Evolutionary conservation across 2,888 invertebrate genomes (phyloP).

Genomic region (Phortica magna): DNA sequence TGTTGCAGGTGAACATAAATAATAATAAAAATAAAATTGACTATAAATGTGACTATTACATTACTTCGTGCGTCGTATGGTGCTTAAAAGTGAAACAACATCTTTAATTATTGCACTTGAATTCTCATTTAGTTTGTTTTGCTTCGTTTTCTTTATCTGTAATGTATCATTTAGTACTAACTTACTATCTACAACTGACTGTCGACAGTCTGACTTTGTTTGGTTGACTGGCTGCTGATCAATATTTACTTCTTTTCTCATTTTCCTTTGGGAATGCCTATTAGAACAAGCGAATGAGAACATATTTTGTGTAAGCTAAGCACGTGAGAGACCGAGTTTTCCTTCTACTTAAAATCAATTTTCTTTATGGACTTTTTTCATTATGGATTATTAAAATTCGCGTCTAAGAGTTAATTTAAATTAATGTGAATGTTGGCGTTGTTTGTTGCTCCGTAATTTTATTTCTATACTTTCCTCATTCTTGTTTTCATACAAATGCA

Average conservation of each 20-base stretch:
- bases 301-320: slow-evolving; percentile 46
- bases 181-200: slow-evolving; percentile 39
- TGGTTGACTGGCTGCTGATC: slow-evolving; percentile 52
- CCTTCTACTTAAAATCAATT: neutral
- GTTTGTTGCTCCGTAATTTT: slow-evolving; percentile 25
- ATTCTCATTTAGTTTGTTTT: slow-evolving; percentile 57
- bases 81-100: neutral
- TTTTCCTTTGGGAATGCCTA: slow-evolving; percentile 3
- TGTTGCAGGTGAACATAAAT: neutral
- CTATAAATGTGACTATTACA: neutral
- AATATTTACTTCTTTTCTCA: slow-evolving; percentile 4
- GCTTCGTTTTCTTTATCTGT: slow-evolving; percentile 30
- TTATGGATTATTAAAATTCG: slow-evolving; percentile 1
- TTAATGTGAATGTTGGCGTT: slow-evolving; percentile 66
- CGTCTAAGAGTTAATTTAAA: slow-evolving; percentile 54
- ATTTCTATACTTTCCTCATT: slow-evolving; percentile 16
- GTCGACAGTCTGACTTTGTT: slow-evolving; percentile 43
- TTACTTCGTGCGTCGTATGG: neutral
- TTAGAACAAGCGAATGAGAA: slow-evolving; percentile 14
- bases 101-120: slow-evolving; percentile 62
- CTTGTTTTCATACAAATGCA: slow-evolving; percentile 59
- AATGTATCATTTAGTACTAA: slow-evolving; percentile 45
- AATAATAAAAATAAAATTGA: neutral
- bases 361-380: neutral
- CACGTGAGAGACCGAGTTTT: slow-evolving; percentile 59